A percentile compares a stretch with the other conserved stretches of the same genome.
Conservation (phyloP, 2,113 vertebrate species). For the Peromyscus leucopus region DNA sequence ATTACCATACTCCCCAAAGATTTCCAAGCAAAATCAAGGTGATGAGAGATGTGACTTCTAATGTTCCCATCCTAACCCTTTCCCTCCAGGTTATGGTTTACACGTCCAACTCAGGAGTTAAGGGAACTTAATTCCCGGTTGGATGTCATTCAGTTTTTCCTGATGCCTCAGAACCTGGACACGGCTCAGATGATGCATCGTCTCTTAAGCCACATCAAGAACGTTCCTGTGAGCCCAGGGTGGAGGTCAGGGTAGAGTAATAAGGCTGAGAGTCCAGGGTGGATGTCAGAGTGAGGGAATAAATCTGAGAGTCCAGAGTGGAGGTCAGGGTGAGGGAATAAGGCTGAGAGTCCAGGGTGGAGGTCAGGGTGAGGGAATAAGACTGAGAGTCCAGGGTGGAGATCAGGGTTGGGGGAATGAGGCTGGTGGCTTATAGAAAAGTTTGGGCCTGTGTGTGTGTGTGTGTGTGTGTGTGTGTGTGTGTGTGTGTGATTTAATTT, state of each 20-base stretch:
- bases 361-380: not conserved
- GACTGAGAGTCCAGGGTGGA: not conserved
- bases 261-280: not conserved
- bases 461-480: too few species aligned
- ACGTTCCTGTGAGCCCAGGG: slow-evolving; percentile 90
- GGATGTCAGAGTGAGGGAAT: not conserved
- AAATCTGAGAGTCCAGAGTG: not conserved
- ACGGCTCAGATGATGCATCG: slow-evolving; percentile 91
- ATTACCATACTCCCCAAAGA: not conserved
- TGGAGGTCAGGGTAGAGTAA: not conserved
- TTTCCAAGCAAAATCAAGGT: not conserved
- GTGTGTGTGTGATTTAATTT: too few species aligned
- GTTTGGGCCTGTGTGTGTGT: too few species aligned
- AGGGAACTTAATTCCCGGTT: slow-evolving; percentile 92
- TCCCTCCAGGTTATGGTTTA: slow-evolving; percentile 93
- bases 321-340: too few species aligned
- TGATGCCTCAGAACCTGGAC: slow-evolving; percentile 92
- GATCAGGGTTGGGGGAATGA: not conserved
- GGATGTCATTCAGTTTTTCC: slow-evolving; percentile 96
- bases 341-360: slow-evolving; percentile 83
- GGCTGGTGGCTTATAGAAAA: not conserved
- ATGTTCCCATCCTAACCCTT: not conserved
- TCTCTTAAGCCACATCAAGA: slow-evolving; percentile 94
- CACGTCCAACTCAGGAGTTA: slow-evolving; percentile 92
- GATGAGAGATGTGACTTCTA: slow-evolving; percentile 20